Base-by-base conservation (phyloP, 2,888 invertebrate genomes). In the Ganaspis brasiliensis region DNA sequence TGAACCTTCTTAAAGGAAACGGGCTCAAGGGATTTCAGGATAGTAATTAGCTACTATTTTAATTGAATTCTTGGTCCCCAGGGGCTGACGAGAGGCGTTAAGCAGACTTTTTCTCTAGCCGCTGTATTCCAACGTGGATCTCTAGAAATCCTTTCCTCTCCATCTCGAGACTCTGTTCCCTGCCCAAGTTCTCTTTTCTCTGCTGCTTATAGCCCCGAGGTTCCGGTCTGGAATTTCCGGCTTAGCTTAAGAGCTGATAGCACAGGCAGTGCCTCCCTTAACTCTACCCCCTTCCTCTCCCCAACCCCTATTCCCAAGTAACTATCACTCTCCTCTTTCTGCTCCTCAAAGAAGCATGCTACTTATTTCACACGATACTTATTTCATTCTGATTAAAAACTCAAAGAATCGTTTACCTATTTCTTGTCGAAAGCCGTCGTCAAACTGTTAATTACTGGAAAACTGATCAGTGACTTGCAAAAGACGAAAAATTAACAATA, bases 211-310 rank as follows among this genome's bases (percentile, higher is more conserved):
- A 82, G 77, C 77, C 78, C 78, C 76, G 78, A 79, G 83, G 75
- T 85, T 88, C 88, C 87, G 86, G 82, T 79, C 81, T 84, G 81
- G 83, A 88, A 88, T 87, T 89, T 88, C 86, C 88, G 86, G 87
- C 85, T 87, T 85, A 86, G 83, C 86, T 87, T 87, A 84, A 88
- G 85, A 87, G 87, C 87, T 88, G 87, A 88, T 88, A 87, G 88
- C 87, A 83, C 79, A 76, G 83, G 80, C 80, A 76, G 72, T 71
- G 73, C 75, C 55, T 35, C 73, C 76, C 57, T 76, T 72, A 79
- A 79, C 77, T 81, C 79, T 63, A 74, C 72, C 63, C 76, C 55
- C 67, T n/a, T 35, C 59, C 14, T 1, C 40, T 12, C 1, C n/a
- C n/a, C n/a, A n/a, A n/a, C n/a, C n/a, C n/a, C n/a, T n/a, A n/a